Base-by-base conservation (phyloP, 2,888 invertebrate genomes). In the Microdon myrmicae region DNA sequence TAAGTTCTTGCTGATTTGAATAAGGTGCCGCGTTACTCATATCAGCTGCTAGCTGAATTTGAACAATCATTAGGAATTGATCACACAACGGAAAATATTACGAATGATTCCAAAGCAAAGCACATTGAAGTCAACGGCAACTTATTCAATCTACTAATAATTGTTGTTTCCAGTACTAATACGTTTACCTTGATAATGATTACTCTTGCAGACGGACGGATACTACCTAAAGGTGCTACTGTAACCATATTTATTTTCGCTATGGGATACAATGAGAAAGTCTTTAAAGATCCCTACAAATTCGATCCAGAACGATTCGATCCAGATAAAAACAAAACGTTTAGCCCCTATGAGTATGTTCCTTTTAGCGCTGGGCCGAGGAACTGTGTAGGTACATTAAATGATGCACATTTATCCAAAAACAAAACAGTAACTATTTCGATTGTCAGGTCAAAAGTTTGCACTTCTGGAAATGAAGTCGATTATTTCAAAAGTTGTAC, bases 341-440 rank as follows among this genome's bases (percentile, higher is more conserved):
- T 73, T 1, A 82, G 80, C 41, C 81, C 83, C 0, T 85, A 83
- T 68, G 81, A 81, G 13, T 86, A 82, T 76, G 71, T 87, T 1
- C 83, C 85, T 0, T 87, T 87, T 53, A 87, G 86, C 68, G 87
- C 86, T 5, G 87, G 87, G 0, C 84, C 85, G 0, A 82, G 87
- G 29, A 87, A 87, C 70, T 86, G 86, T 67, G 83, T 86, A 55
- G 78, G 76, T 44, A 25, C 9, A 25, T 25, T 25, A 2, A 25
- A 3, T 13, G 17, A 28, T 25, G 6, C 13, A 37, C 51, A 9
- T 17, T 13, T 29, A 20, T 10, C 56, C 48, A 60, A 67, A 45
- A 31, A 39, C 67, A 39, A 51, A 70, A 16, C 6, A 13, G 14
- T 20, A 5, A 14, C 1, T 12, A 10, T 38, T 23, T 8, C 20